Percentiles rank a stretch among this genome's conserved stretches.
Conservation (phyloP, 2,113 vertebrate genomes). For the Plecotus auritus region DNA sequence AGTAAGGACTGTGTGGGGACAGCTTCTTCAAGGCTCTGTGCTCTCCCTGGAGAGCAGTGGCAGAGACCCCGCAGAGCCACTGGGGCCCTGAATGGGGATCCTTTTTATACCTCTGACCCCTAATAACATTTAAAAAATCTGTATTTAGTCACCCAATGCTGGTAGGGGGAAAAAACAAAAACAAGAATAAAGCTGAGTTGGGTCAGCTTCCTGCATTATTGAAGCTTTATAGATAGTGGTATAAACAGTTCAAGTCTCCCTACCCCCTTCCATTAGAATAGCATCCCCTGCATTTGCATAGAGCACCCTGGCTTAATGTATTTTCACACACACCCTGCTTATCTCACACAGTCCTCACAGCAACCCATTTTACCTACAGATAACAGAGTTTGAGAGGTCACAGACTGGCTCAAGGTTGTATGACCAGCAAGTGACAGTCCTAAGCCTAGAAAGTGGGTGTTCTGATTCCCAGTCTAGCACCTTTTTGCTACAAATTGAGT, state of each 20-base stretch:
- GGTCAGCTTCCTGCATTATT: background rate
- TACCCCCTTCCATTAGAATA: background rate
- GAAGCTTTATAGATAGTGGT: background rate
- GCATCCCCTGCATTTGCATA: background rate
- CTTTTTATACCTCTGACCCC: background rate
- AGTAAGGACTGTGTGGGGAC: background rate
- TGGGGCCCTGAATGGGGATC: background rate
- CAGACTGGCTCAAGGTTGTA: background rate
- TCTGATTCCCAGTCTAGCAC: background rate
- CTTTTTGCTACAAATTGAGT: constrained; percentile 37
- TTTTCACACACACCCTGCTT: rapidly evolving
- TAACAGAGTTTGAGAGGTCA: background rate
- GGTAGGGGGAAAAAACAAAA: background rate
- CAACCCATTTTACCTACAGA: background rate
- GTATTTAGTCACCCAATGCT: background rate
- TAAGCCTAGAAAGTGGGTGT: background rate
- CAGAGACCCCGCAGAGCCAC: background rate
- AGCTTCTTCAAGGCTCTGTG: background rate
- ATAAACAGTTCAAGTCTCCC: background rate
- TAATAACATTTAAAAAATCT: background rate
- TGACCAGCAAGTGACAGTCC: background rate
- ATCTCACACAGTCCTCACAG: background rate
- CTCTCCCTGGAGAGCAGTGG: background rate
- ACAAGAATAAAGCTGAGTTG: background rate
- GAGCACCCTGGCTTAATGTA: background rate